Evolutionary conservation across 2,113 vertebrate species (phyloP).

Genomic region (Clarias gariepinus): DNA sequence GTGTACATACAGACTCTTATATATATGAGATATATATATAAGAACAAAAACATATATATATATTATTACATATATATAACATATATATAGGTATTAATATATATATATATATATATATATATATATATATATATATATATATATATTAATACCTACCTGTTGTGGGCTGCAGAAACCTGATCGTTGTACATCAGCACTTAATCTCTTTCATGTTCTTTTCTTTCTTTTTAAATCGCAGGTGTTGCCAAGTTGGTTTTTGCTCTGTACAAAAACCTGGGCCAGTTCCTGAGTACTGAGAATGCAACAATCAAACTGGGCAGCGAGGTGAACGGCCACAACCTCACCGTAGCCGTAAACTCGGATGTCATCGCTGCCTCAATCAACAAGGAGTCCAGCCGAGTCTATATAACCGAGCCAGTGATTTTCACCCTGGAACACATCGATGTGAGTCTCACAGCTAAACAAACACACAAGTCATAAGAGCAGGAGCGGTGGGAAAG

Average conservation of each 20-base stretch:
- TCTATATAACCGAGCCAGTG: conserved; percentile 95
- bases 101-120: too few species aligned
- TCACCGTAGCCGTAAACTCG: conserved; percentile 92
- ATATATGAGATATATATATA: too few species aligned
- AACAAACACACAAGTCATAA: conserved; percentile 46
- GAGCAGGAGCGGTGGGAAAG: conserved; percentile 56
- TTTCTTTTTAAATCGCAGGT: conserved; percentile 67
- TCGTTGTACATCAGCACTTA: not conserved
- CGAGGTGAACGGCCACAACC: conserved; percentile 83
- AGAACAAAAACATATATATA: too few species aligned
- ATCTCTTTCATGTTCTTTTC: not conserved
- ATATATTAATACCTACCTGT: not conserved
- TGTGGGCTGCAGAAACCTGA: not conserved
- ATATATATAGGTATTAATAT: too few species aligned
- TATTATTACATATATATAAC: too few species aligned
- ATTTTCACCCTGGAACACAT: conserved; percentile 96
- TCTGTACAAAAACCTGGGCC: conserved; percentile 94
- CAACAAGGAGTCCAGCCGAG: conserved; percentile 98
- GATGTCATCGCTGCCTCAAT: conserved; percentile 96
- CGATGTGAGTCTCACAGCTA: conserved; percentile 83
- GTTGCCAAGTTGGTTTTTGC: conserved; percentile 97
- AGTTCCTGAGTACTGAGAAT: conserved; percentile 95
- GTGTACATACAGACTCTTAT: too few species aligned
- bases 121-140: too few species aligned
- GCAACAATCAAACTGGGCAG: conserved; percentile 89